Evolutionary conservation across 2,113 vertebrate species (phyloP).

Genomic region (Cavia porcellus): DNA sequence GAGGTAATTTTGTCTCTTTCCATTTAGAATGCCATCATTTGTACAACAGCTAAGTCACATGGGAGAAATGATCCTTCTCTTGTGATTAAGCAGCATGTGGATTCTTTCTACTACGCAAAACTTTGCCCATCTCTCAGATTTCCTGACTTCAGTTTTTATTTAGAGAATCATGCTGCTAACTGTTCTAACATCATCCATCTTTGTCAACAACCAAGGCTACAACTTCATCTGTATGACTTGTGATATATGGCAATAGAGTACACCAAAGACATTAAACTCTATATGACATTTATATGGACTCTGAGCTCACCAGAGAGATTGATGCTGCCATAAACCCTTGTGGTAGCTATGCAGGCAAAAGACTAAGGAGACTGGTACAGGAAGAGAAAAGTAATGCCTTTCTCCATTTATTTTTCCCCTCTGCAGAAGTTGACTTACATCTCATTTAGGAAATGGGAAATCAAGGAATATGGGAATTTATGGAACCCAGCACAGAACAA

Average conservation of each 20-base stretch:
- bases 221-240: background rate
- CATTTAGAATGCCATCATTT: constrained; percentile 10
- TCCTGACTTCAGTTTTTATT: constrained; percentile 73
- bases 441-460: constrained; percentile 45
- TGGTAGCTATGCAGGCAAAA: constrained; percentile 40
- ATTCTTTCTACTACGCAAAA: constrained; percentile 38
- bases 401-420: background rate
- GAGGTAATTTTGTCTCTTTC: background rate
- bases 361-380: background rate
- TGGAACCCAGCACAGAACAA: background rate
- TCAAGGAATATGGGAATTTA: background rate
- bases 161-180: constrained; percentile 73
- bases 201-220: constrained; percentile 66
- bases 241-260: constrained; percentile 58
- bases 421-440: background rate
- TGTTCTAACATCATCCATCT: constrained; percentile 67
- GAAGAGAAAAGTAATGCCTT: background rate
- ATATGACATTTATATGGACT: constrained; percentile 63
- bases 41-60: constrained; percentile 20
- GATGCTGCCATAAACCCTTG: constrained; percentile 28
- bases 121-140: constrained; percentile 67
- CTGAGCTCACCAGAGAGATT: constrained; percentile 57
- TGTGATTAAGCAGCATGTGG: background rate
- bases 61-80: constrained; percentile 21
- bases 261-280: constrained; percentile 52